A percentile compares a stretch with the other conserved stretches of the same genome.
These are phyloP conservation scores for Prochilodus magdalenae DNA, from an alignment of 2,113 vertebrate species.

Conservation along the genomic window DNA sequence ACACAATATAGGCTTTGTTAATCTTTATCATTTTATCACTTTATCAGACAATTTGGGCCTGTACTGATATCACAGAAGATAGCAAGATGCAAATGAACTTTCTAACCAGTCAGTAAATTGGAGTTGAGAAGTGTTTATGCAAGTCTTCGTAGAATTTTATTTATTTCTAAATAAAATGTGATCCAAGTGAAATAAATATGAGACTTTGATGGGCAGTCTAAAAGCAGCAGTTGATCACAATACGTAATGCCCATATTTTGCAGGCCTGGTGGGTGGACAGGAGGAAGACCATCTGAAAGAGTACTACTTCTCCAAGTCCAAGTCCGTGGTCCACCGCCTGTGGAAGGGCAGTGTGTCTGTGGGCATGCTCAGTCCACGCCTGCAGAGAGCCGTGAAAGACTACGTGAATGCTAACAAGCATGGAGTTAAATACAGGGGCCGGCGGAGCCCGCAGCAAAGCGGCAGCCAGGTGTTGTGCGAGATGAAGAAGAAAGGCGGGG, in stretches of 20 bases:
- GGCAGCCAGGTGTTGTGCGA: conserved; percentile 85
- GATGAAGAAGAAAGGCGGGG: conserved; percentile 80
- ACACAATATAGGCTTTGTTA: background rate
- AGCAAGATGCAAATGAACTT: no score
- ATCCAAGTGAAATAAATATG: no score
- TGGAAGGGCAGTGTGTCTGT: conserved; percentile 89
- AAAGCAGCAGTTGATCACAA: no score
- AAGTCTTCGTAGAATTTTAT: no score
- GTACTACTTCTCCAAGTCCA: conserved; percentile 84
- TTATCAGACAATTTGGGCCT: no score
- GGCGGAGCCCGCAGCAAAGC: conserved; percentile 65
- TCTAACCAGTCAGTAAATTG: no score
- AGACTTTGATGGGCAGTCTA: no score
- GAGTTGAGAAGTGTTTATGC: no score
- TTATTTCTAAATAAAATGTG: no score
- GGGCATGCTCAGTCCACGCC: conserved; percentile 88
- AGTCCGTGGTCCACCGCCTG: conserved; percentile 84
- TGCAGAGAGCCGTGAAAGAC: conserved; percentile 91
- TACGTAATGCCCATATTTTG: background rate
- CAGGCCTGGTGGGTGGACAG: conserved; percentile 50
- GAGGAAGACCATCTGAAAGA: conserved; percentile 75
- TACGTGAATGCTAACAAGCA: conserved; percentile 93
- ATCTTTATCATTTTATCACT: background rate
- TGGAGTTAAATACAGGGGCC: conserved; percentile 84
- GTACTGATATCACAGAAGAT: background rate